Base-by-base conservation (phyloP, 2,888 invertebrate genomes). In the Octodonta nipae region DNA sequence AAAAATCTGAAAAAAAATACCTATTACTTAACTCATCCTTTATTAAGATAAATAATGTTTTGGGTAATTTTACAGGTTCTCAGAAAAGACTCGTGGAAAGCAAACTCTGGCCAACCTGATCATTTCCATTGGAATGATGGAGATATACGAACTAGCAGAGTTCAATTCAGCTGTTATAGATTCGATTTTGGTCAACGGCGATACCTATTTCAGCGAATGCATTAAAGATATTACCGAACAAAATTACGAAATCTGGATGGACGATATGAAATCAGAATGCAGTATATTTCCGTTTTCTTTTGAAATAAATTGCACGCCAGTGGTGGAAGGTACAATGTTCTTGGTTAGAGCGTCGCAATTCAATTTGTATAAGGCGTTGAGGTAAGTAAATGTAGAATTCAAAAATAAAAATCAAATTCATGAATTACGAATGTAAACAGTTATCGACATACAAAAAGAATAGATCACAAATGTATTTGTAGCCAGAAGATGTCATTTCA, bases 111-210 rank as follows among this genome's bases (percentile, higher is more conserved):
- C 69, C 49, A 71, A 73, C 8, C 60, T 78, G 15, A 69, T 59
- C 1, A 44, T 47, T 7, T 49, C 55, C 2, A 51, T 61, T 5
- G 75, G 67, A 15, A 71, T 77, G 63, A 64, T 66, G 5, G 64
- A 68, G 36, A 65, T 73, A 2, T 76, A 75, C 44, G 64, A 66
- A 5, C 53, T 77, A 2, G 65, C 65, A 40, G 75, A 75, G 29
- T 78, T 77, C 77, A 76, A 72, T 15, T 47, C 66, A 3, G 64
- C 70, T 12, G 63, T 78, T 3, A 47, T 78, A 24, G 75, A 78
- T 53, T 71, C 73, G 1, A 68, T 78, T 28, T 65, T 78, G 2
- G 60, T 66, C 3, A 63, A 64, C 34, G 78, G 78, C 2, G 66
- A 72, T 43, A 58, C 59, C 13, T 78, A 74, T 51, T 71, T 71